Evolutionary conservation across 2,888 invertebrate species (phyloP).

Genomic region (Phortica okadai): DNA sequence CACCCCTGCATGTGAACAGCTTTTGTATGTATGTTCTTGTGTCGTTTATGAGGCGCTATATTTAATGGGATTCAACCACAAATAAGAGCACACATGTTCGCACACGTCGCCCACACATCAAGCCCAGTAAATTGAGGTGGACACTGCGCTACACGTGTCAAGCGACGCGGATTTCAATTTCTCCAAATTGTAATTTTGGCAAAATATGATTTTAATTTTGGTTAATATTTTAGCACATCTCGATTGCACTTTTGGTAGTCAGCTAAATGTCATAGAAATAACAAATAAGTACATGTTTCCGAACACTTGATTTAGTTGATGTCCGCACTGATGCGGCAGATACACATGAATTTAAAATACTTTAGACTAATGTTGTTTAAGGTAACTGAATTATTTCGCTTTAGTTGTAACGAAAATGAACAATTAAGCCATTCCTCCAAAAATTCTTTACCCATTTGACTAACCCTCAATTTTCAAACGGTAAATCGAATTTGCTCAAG

Average conservation of each 20-base stretch:
- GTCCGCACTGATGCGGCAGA: neutral
- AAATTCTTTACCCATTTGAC: neutral
- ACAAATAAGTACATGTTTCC: neutral
- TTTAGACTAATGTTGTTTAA: constrained; percentile 43
- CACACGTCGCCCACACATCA: constrained; percentile 3
- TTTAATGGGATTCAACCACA: constrained; percentile 18
- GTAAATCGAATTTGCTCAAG: neutral
- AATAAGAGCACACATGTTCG: constrained; percentile 14
- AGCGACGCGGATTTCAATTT: constrained; percentile 61
- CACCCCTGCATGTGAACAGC: constrained; percentile 37
- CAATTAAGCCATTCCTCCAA: neutral
- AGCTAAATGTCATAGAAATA: constrained; percentile 12
- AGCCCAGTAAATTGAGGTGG: constrained; percentile 16
- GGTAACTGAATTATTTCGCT: constrained; percentile 70
- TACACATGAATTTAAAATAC: neutral
- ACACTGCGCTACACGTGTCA: constrained; percentile 23
- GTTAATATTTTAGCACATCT: neutral
- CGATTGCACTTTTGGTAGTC: neutral
- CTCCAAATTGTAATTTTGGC: constrained; percentile 42
- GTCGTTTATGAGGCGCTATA: neutral
- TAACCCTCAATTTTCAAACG: neutral
- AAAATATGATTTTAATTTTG: neutral
- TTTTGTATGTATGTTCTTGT: neutral
- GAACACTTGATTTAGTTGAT: neutral
- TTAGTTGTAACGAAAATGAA: constrained; percentile 65